A percentile compares a stretch with the other conserved stretches of the same genome.
Conservation (phyloP, 1,140 invertebrate genomes). For the Ips nitidus region DNA sequence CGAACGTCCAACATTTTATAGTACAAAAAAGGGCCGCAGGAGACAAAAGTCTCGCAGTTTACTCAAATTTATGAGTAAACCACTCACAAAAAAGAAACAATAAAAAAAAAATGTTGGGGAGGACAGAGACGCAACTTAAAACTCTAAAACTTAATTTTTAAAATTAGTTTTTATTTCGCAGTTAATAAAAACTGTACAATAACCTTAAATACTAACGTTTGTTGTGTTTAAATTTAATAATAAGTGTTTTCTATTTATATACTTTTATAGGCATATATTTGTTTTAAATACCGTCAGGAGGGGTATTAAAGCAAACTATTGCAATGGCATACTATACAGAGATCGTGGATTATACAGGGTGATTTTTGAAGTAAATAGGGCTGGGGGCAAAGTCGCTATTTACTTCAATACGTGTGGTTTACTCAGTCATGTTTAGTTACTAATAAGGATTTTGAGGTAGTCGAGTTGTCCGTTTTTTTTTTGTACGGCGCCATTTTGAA, state of each 20-base stretch:
- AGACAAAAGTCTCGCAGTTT: too few species aligned
- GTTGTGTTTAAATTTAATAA: conserved; percentile 26
- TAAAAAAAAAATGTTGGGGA: too few species aligned
- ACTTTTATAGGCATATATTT: conserved; percentile 12
- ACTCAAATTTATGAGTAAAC: too few species aligned
- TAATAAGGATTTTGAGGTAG: conserved; percentile 23
- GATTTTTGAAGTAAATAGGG: neutral
- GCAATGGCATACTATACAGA: conserved; percentile 23
- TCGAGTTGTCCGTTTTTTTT: conserved; percentile 17
- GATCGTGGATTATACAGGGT: conserved; percentile 19
- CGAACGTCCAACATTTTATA: conserved; percentile 14
- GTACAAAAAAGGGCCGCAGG: neutral
- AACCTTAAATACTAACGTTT: conserved; percentile 19
- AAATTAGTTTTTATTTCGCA: conserved; percentile 1
- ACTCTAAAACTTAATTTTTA: neutral
- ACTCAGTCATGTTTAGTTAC: conserved; percentile 16
- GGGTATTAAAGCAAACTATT: conserved; percentile 25
- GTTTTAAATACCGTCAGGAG: conserved; percentile 8
- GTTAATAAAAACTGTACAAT: conserved; percentile 2
- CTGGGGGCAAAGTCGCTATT: neutral
- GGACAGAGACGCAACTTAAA: neutral
- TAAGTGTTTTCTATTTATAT: conserved; percentile 23
- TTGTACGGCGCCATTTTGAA: neutral
- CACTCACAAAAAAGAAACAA: too few species aligned
- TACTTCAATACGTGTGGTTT: neutral